Evolutionary conservation across 2,113 vertebrate species (phyloP).

Genomic region (Cheirogaleus medius): DNA sequence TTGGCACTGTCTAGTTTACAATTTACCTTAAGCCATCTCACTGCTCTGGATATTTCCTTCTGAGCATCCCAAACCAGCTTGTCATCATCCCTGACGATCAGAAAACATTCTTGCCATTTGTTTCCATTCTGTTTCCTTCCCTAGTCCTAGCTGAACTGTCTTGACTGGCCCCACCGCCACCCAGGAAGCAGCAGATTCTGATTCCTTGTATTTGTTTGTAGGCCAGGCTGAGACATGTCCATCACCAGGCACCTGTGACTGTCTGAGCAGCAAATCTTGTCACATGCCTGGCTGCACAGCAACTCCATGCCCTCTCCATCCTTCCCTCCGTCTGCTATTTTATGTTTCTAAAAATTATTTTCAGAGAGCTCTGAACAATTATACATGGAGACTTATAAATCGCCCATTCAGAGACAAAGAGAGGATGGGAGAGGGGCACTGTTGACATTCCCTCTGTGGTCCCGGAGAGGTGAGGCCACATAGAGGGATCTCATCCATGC

Average conservation of each 20-base stretch:
- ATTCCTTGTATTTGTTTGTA: neutral
- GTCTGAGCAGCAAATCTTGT: neutral
- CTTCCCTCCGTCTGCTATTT: neutral
- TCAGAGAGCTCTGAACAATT: neutral
- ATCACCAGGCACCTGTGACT: neutral
- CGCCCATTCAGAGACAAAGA: neutral
- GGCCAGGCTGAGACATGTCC: neutral
- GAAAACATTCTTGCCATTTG: neutral
- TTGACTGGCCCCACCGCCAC: neutral
- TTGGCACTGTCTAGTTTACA: neutral
- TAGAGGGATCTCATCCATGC: neutral
- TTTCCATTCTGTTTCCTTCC: neutral
- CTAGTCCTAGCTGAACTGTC: neutral
- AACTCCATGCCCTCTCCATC: neutral
- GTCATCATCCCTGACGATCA: neutral
- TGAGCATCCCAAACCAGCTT: neutral
- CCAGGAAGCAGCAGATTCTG: neutral
- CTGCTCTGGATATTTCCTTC: neutral
- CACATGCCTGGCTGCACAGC: rapidly evolving
- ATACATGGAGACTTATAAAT: neutral
- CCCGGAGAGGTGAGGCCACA: neutral
- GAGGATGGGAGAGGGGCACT: neutral
- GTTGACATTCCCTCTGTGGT: neutral
- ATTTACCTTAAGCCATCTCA: neutral
- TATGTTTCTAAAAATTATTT: neutral